Base-by-base conservation (phyloP, 37 sponge, comb jelly and placozoan genomes). In the Eunapius fragilis region DNA sequence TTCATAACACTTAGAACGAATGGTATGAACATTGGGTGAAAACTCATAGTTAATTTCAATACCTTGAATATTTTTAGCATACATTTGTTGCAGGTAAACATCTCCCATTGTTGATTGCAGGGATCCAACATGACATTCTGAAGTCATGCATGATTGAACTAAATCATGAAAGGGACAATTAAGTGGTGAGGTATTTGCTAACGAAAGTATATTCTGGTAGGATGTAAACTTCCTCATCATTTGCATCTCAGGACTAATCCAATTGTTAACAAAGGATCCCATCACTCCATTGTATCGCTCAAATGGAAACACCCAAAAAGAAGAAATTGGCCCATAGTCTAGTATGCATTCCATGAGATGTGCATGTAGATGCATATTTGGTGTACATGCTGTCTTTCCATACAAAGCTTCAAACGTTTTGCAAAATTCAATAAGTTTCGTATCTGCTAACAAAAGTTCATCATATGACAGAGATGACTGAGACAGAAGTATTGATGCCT, bases 231-330 rank as follows among this genome's bases (percentile, higher is more conserved):
- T 80, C 68, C 85, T 58, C 78, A 84, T 85, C 14, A 92, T 26
- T 58, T 92, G 92, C 13, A 85, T 27, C 13, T 77, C 69, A 76
- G 88, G 81, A 48, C 36, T 28, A 30, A 69, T 85, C 71, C 72
- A 77, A 70, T 92, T 92, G 13, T 87, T 91, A 35, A 76, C 84
- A 30, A 76, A 87, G 25, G 87, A 79, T 35, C 85, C 87, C 31
- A 91, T 70, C 26, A 83, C 47, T 17, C 92, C 92, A 87, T 91
- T 91, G 70, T 83, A 69, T 30, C 84, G 45, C 31, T 91, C 91
- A 83, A 87, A 91, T 7, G 83, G 17, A 68, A 82, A 91, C n/a
- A 36, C 82, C 91, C 91, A 91, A 32, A 91, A 87, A n/a, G 71
- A 49, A 87, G 82, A 76, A 68, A 78, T 25, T 24, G 83, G 87